phyloP scores from a whole-genome alignment of 2,888 invertebrate genomes.

The Megastigmus dorsalis region DNA sequence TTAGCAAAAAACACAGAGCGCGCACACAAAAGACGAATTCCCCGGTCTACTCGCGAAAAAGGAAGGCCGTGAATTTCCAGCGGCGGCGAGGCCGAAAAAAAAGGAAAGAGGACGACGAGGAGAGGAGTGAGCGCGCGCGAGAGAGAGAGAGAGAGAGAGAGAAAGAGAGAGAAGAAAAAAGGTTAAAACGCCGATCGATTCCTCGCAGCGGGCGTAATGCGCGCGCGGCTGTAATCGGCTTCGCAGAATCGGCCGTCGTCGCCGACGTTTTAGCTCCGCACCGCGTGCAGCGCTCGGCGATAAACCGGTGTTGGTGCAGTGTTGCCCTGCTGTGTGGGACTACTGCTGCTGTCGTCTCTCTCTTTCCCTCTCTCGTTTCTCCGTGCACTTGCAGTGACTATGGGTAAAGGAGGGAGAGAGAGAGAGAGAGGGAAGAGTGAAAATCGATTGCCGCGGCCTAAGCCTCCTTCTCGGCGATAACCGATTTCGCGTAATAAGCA shows the following conservation, averaged over 20 bases:
- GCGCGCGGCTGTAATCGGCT: slow-evolving; percentile 26
- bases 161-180: not conserved
- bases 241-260: slow-evolving; percentile 30
- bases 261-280: not conserved
- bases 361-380: not conserved
- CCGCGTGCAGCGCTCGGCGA: too few relatives aligned
- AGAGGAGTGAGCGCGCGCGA: not conserved
- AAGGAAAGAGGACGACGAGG: too few relatives aligned
- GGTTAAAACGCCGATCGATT: slow-evolving; percentile 31
- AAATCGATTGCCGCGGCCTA: not conserved
- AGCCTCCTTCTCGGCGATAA: not conserved
- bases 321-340: too few relatives aligned
- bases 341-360: not conserved
- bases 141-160: not conserved
- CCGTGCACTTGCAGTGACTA: too few relatives aligned
- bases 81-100: too few relatives aligned
- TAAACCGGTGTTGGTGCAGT: slow-evolving; percentile 11
- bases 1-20: too few relatives aligned
- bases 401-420: too few relatives aligned
- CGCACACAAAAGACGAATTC: too few relatives aligned
- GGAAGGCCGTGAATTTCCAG: too few relatives aligned
- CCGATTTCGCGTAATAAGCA: slow-evolving; percentile 37
- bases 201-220: slow-evolving; percentile 6
- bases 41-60: too few relatives aligned
- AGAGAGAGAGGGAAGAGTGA: too few relatives aligned